Evolutionary conservation across 23 tunicate genomes (phyloP).

Genomic region (Oikopleura dioica): DNA sequence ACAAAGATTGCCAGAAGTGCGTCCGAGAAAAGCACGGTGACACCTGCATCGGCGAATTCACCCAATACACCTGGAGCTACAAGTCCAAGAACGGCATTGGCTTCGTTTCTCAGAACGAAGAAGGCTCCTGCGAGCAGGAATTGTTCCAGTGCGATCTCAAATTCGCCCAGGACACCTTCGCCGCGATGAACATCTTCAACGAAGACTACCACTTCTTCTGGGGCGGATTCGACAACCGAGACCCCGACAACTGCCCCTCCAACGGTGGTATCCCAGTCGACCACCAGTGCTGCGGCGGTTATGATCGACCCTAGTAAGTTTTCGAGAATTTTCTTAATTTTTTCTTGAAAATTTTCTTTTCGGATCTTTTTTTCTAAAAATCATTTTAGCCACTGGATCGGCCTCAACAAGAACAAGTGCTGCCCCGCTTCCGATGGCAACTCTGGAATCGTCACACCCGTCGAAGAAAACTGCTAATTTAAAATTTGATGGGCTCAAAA

Average conservation of each 20-base stretch:
- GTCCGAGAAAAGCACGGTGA: not conserved
- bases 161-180: not conserved
- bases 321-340: no score
- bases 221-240: constrained; percentile 3
- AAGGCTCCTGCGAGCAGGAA: not conserved
- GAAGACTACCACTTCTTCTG: not conserved
- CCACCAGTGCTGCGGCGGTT: constrained; percentile 5
- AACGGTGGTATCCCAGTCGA: not conserved
- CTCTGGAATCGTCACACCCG: no score
- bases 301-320: no score
- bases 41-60: not conserved
- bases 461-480: no score
- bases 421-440: no score
- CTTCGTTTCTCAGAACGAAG: not conserved
- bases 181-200: not conserved
- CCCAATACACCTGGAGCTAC: not conserved
- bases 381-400: no score
- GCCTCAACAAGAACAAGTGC: no score
- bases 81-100: no score
- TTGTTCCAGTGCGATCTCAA: not conserved
- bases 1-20: constrained; percentile 3
- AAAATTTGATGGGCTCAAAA: no score
- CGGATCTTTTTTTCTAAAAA: no score
- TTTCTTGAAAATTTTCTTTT: no score
- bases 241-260: not conserved